Conservation (phyloP, 2,888 invertebrate genomes). For the Epirrhoe alternata region DNA sequence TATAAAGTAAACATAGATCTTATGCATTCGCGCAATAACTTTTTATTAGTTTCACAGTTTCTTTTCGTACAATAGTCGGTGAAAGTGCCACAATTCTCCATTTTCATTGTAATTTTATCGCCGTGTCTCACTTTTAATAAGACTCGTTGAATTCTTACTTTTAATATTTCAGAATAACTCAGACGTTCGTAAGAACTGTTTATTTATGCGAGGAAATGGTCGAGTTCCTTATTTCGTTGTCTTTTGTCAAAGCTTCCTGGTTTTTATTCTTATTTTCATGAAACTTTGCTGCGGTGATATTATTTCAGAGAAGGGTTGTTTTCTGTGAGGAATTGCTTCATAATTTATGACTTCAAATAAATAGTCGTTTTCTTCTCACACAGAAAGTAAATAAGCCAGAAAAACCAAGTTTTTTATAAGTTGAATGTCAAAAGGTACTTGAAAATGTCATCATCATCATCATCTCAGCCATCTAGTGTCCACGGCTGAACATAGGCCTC, state of each 20-base stretch:
- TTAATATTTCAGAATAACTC: constrained; percentile 34
- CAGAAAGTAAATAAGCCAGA: too few species aligned
- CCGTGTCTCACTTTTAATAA: constrained; percentile 40
- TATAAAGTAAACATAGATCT: constrained; percentile 7
- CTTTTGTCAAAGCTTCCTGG: constrained; percentile 36
- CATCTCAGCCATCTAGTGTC: too few species aligned
- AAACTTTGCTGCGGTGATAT: constrained; percentile 14
- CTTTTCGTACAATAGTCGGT: constrained; percentile 38
- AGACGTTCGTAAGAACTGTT: constrained; percentile 30
- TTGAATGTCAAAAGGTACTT: too few species aligned
- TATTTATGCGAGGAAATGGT: constrained; percentile 43
- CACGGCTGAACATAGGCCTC: too few species aligned
- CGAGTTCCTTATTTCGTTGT: constrained; percentile 38
- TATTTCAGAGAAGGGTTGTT: constrained; percentile 8
- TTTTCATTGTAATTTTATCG: constrained; percentile 44
- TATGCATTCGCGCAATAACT: constrained; percentile 22
- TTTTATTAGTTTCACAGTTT: constrained; percentile 38
- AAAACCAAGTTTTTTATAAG: too few species aligned
- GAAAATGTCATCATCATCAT: too few species aligned
- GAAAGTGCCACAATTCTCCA: constrained; percentile 42
- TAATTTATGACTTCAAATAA: neutral
- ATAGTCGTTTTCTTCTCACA: neutral
- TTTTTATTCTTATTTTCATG: constrained; percentile 34
- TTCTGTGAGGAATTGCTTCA: neutral
- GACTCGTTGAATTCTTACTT: constrained; percentile 31